Evolutionary conservation across 2,797 vertebrate species (phyloP).

Genomic region (Malacoraja senta): DNA sequence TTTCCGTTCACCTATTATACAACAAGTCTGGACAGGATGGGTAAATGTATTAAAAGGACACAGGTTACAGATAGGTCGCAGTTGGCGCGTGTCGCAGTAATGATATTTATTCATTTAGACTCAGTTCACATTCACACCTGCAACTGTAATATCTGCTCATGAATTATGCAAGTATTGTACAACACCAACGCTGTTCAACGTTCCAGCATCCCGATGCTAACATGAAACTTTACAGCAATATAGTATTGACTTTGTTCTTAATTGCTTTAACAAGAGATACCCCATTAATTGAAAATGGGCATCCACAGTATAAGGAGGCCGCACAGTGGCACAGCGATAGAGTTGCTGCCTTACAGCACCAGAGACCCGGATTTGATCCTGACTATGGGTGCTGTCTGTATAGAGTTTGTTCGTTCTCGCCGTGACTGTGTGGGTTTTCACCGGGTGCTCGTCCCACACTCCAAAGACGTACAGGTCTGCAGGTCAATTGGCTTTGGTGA

Average conservation of each 20-base stretch:
- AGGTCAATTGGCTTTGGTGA: too few relatives aligned
- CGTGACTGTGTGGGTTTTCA: too few relatives aligned
- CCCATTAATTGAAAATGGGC: not conserved
- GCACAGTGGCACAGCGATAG: too few relatives aligned
- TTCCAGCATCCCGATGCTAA: not conserved
- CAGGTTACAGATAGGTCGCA: not conserved
- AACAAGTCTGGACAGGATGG: not conserved
- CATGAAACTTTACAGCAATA: not conserved
- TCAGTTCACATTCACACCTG: slow-evolving; percentile 3
- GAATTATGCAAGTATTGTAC: not conserved
- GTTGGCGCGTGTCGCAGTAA: not conserved
- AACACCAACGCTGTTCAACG: not conserved
- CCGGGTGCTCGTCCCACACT: too few relatives aligned
- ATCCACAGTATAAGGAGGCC: not conserved
- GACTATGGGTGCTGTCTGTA: too few relatives aligned
- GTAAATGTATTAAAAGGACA: slow-evolving; percentile 3
- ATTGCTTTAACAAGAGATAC: not conserved
- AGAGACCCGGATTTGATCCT: too few relatives aligned
- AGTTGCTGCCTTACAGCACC: too few relatives aligned
- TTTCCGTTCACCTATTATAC: not conserved
- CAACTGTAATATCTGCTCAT: slow-evolving; percentile 12
- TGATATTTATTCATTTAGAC: slow-evolving; percentile 26
- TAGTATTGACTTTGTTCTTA: not conserved
- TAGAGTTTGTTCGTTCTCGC: too few relatives aligned
- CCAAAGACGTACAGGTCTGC: too few relatives aligned